These are phyloP conservation scores for Drosophila nigrodunni DNA, from an alignment of 1,140 invertebrate genomes.

Conservation along the genomic window DNA sequence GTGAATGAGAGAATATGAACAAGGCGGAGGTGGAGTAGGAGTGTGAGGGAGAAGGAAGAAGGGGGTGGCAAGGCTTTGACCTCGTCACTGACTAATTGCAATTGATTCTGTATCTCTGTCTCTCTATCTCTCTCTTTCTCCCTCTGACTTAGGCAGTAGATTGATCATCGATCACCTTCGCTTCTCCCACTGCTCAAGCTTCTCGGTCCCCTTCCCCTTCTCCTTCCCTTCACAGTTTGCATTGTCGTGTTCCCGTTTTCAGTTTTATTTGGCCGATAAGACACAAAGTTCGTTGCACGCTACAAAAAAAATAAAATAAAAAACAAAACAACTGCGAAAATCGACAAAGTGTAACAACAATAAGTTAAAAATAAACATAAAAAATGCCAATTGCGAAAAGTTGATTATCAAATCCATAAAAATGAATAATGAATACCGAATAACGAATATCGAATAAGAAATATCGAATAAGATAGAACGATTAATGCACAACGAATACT, in stretches of 20 bases:
- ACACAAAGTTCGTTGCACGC: slow-evolving; percentile 40
- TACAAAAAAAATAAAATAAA: slow-evolving; percentile 35
- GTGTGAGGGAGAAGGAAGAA: no score
- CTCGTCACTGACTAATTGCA: slow-evolving; percentile 40
- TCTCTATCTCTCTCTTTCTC: background rate
- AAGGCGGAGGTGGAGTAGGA: no score
- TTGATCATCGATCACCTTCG: slow-evolving; percentile 5
- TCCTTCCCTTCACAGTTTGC: background rate
- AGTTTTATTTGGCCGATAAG: slow-evolving; percentile 51
- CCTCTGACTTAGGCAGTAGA: background rate
- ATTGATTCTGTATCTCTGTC: background rate
- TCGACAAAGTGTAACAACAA: slow-evolving; percentile 38
- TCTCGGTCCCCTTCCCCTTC: no score
- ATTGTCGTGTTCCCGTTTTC: background rate
- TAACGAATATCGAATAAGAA: no score
- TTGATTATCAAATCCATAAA: slow-evolving; percentile 42
- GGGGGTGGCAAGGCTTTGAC: slow-evolving; percentile 38
- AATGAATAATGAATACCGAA: background rate
- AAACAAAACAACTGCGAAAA: slow-evolving; percentile 44
- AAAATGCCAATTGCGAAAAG: slow-evolving; percentile 17
- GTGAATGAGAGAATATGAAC: slow-evolving; percentile 13
- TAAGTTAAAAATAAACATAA: slow-evolving; percentile 36
- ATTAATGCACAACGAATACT: no score
- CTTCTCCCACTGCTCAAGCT: no score
- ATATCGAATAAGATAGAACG: no score